Evolutionary conservation across 2,888 invertebrate species (phyloP).

Genomic region (Drosophila seclusa): DNA sequence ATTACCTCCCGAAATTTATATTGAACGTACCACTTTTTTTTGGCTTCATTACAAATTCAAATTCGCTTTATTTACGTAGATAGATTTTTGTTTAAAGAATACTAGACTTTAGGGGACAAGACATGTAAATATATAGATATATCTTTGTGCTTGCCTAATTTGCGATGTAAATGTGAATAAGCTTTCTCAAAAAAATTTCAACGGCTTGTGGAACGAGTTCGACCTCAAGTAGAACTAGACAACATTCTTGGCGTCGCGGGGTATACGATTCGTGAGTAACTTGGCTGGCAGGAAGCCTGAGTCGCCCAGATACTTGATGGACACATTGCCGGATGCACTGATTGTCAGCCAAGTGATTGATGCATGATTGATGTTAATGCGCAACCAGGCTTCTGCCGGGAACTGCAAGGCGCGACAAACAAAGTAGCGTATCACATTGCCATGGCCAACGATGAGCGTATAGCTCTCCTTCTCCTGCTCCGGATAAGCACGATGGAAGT

Average conservation of each 20-base stretch:
- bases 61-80: conserved; percentile 2
- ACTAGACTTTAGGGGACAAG: conserved; percentile 3
- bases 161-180: background rate
- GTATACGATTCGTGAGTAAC: conserved; percentile 87
- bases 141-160: background rate
- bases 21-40: background rate
- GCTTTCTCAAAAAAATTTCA: background rate
- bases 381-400: conserved; percentile 98
- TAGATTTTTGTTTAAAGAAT: conserved; percentile 8
- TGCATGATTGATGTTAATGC: conserved; percentile 95
- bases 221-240: conserved; percentile 57
- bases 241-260: conserved; percentile 78
- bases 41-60: background rate
- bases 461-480: conserved; percentile 92
- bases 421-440: conserved; percentile 98
- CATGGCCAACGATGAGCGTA: conserved; percentile 97
- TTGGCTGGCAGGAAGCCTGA: conserved; percentile 94
- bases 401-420: conserved; percentile 98
- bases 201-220: background rate
- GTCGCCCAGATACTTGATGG: conserved; percentile 93
- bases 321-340: conserved; percentile 93
- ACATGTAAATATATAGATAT: conserved; percentile 3
- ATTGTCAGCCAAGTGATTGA: conserved; percentile 97
- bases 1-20: background rate
- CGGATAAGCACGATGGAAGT: conserved; percentile 95